Evolutionary conservation across 2,888 invertebrate genomes (phyloP), one percentile per base, ranked within the genome.

Genomic region (Nomada fucata): DNA sequence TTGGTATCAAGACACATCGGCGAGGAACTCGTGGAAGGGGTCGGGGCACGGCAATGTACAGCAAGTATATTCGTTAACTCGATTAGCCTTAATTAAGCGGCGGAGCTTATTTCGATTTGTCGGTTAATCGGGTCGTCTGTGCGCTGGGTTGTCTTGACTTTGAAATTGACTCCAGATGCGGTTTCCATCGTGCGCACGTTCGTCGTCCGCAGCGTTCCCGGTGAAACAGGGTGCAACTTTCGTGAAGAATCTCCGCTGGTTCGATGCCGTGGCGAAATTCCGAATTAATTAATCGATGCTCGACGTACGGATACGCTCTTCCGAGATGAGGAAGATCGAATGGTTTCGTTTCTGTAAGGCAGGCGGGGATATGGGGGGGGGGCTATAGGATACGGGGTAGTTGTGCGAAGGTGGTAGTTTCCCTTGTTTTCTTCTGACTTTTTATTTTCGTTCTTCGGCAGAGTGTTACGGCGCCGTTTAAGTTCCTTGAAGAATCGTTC

Each of bases 1-100:
- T 83, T 82, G 77, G 74, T 83, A 83, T 83, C 83, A 83, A 83
- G 83, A 83, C 77, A 82, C 83, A 83, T 82, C 74, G 82, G 71
- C 74, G 60, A 59, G 61, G 69, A 65, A 29, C 67, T 67, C 55
- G 69, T 50, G 23, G 36, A 72, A 50, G 79, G 75, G 47, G 36
- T 61, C 29, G 47, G 63, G 44, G 29, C 18, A 59, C 11, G 59
- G 65, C 74, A 59, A 72, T 74, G 74, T 83, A 74, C 71, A 72
- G 68, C 86, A 77, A 79, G 83, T 86, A 80, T 86, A 83, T 86
- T 86, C 86, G 86, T 86, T 86, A 86, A 86, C 86, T 86, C 86
- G 86, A 86, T 86, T 86, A 86, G 84, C 84, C 73, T 86, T 86
- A 86, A 86, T 86, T 86, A 86, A 86, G 84, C 86, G 82, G 73